These are phyloP conservation scores for Biston stratarius DNA, from an alignment of 2,888 invertebrate species.

Conservation along the genomic window DNA sequence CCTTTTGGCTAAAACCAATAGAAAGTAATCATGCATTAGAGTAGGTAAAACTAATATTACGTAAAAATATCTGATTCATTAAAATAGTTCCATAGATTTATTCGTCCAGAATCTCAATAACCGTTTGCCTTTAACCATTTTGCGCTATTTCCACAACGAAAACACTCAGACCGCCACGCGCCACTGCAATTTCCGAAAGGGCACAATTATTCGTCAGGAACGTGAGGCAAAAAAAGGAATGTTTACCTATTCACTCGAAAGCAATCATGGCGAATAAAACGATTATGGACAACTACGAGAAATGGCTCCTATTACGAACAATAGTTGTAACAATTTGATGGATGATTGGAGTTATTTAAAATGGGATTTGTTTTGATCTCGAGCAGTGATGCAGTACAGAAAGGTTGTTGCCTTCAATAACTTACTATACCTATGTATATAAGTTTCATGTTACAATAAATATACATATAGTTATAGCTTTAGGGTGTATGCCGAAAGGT, in stretches of 20 bases:
- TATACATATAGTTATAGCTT: too few species aligned
- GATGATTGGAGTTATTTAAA: slow-evolving; percentile 47
- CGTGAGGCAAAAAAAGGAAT: slow-evolving; percentile 65
- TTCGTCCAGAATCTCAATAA: slow-evolving; percentile 17
- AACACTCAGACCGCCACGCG: slow-evolving; percentile 81
- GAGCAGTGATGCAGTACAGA: slow-evolving; percentile 34
- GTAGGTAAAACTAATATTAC: too few species aligned
- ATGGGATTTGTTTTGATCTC: slow-evolving; percentile 44
- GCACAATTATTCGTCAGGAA: slow-evolving; percentile 71
- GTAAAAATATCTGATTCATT: background rate
- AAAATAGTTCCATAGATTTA: background rate
- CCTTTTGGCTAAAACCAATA: too few species aligned
- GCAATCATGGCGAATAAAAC: slow-evolving; percentile 74
- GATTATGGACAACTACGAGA: slow-evolving; percentile 65
- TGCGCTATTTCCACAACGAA: slow-evolving; percentile 48
- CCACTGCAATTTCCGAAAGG: slow-evolving; percentile 65
- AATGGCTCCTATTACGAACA: slow-evolving; percentile 59
- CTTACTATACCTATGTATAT: background rate
- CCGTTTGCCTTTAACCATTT: slow-evolving; percentile 30
- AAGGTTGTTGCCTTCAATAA: slow-evolving; percentile 24
- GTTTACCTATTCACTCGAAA: slow-evolving; percentile 72
- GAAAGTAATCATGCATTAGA: too few species aligned
- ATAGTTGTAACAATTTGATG: slow-evolving; percentile 51
- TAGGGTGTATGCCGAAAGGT: too few species aligned
- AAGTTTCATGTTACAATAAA: too few species aligned